Percentiles rank a stretch among this genome's conserved stretches.
Conservation (phyloP, 2,113 vertebrate genomes). For the Chionodraco myersi region DNA sequence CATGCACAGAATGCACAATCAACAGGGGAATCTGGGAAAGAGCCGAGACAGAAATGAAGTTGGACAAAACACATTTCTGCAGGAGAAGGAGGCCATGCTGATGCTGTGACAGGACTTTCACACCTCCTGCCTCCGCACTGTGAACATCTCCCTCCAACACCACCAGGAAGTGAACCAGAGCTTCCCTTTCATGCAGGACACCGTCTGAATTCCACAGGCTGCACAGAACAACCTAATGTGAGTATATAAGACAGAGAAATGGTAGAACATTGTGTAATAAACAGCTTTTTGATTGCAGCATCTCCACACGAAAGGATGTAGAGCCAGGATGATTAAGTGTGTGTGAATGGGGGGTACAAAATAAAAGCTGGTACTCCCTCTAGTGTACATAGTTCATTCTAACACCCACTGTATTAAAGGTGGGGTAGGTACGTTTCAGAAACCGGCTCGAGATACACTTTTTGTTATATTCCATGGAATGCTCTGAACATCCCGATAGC, state of each 20-base stretch:
- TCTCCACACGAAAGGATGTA: neutral
- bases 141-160: neutral
- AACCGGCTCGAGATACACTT: too few species aligned
- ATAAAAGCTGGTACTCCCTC: slow-evolving; percentile 52
- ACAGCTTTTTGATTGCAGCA: neutral
- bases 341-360: slow-evolving; percentile 1
- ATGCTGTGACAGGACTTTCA: neutral
- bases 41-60: slow-evolving; percentile 4
- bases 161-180: neutral
- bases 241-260: neutral
- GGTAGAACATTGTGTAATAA: neutral
- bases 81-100: neutral
- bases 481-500: too few species aligned
- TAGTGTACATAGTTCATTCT: slow-evolving; percentile 33
- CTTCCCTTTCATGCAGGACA: neutral
- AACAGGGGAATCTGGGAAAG: neutral
- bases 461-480: too few species aligned
- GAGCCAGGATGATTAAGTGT: neutral
- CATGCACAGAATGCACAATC: neutral
- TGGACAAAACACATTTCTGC: neutral
- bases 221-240: neutral
- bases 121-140: neutral
- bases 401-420: neutral
- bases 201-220: neutral
- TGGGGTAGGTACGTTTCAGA: too few species aligned